Percentiles rank a stretch among this genome's conserved stretches.
Evolutionary conservation across 2,113 vertebrate genomes (phyloP).

Genomic region (Mormyrus lacerda): DNA sequence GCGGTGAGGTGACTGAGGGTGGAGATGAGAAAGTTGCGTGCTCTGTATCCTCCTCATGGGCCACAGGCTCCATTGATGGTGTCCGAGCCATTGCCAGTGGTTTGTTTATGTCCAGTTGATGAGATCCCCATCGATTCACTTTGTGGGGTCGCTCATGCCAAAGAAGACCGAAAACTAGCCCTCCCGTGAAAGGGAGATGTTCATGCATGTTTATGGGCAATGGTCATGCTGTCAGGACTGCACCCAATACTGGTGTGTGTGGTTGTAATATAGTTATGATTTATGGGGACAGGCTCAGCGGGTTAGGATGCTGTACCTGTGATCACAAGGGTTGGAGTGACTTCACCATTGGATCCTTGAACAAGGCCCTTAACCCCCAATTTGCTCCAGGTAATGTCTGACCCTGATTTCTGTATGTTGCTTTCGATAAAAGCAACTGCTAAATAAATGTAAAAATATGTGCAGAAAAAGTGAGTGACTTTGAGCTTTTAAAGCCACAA

Average conservation of each 20-base stretch:
- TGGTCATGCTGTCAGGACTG: background rate
- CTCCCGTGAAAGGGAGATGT: background rate
- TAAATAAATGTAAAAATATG: background rate
- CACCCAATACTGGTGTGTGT: background rate
- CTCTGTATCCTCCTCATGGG: constrained; percentile 46
- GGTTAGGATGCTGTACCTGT: background rate
- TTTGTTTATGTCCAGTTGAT: constrained; percentile 24
- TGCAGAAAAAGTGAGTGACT: background rate
- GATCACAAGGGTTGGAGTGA: background rate
- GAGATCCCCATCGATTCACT: background rate
- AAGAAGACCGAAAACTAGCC: background rate
- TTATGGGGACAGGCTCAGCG: background rate
- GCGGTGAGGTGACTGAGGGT: constrained; percentile 3
- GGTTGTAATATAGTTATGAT: background rate
- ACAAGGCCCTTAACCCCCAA: background rate
- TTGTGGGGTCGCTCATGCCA: background rate
- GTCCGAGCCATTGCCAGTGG: constrained; percentile 13
- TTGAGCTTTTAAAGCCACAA: background rate
- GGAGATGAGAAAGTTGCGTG: constrained; percentile 36
- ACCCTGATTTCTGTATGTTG: background rate
- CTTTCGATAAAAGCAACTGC: background rate
- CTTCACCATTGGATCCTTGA: background rate
- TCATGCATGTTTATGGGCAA: background rate
- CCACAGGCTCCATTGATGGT: constrained; percentile 51
- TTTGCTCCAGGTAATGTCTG: background rate